These are phyloP conservation scores for Bactericera cockerelli DNA, from an alignment of 1,140 invertebrate species.

Conservation along the genomic window DNA sequence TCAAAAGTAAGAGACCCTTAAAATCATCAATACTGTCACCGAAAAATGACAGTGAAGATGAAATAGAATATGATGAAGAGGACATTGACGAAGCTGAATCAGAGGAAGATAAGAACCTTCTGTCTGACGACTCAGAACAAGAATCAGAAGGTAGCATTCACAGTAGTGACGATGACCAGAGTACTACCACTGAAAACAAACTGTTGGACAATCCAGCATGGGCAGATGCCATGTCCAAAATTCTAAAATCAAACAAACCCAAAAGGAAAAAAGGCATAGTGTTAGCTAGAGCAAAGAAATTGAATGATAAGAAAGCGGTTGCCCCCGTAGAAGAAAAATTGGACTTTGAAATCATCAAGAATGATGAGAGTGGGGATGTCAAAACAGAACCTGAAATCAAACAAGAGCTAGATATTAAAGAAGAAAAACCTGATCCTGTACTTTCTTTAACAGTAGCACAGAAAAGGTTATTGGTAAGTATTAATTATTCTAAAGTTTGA, in stretches of 20 bases:
- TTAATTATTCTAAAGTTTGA: no score
- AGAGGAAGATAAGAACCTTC: constrained; percentile 2
- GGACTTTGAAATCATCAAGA: constrained; percentile 13
- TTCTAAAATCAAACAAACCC: constrained; percentile 21
- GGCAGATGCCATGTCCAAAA: constrained; percentile 49
- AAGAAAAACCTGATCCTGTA: constrained; percentile 19
- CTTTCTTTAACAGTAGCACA: constrained; percentile 17
- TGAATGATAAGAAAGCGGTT: constrained; percentile 32
- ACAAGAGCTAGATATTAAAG: constrained; percentile 23
- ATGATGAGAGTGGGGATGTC: constrained; percentile 12
- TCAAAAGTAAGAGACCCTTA: background rate
- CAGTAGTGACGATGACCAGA: background rate
- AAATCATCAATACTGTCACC: background rate
- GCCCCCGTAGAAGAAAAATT: constrained; percentile 16
- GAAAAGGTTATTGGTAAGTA: constrained; percentile 14
- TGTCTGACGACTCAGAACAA: background rate
- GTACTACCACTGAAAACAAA: background rate
- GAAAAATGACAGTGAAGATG: background rate
- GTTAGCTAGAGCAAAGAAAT: constrained; percentile 49
- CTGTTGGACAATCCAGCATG: constrained; percentile 34
- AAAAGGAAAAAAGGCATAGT: constrained; percentile 21
- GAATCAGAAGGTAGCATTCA: background rate
- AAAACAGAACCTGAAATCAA: constrained; percentile 15
- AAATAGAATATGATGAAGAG: background rate
- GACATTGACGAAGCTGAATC: background rate